Percentiles rank a stretch among this genome's conserved stretches.
Evolutionary conservation across 2,888 invertebrate genomes (phyloP).

Genomic region (Agrotis clavis): DNA sequence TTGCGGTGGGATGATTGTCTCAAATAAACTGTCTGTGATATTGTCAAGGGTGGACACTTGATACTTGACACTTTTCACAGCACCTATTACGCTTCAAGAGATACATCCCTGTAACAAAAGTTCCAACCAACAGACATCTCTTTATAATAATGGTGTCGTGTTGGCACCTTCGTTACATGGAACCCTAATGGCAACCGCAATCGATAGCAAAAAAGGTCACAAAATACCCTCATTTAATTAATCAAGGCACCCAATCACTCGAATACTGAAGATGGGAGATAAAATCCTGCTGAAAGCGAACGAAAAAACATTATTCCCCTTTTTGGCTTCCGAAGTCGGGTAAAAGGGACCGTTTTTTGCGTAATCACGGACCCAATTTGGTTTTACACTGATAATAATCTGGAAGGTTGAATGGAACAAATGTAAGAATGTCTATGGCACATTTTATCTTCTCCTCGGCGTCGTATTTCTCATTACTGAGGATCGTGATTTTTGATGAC

Average conservation of each 20-base stretch:
- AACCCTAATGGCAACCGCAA: conserved; percentile 1
- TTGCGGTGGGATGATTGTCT: too few relatives aligned
- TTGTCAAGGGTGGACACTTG: too few relatives aligned
- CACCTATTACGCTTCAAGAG: too few relatives aligned
- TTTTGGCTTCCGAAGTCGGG: background rate
- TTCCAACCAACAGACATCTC: too few relatives aligned
- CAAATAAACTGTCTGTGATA: too few relatives aligned
- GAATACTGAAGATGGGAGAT: conserved; percentile 36
- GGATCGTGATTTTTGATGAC: too few relatives aligned
- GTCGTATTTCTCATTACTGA: too few relatives aligned
- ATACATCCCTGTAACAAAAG: too few relatives aligned
- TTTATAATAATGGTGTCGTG: background rate
- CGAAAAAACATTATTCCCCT: conserved; percentile 28
- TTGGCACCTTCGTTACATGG: background rate
- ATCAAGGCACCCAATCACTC: conserved; percentile 37
- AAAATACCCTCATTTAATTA: conserved; percentile 51
- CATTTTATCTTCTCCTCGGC: too few relatives aligned
- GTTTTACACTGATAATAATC: conserved; percentile 42
- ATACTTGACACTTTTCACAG: too few relatives aligned
- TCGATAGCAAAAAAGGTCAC: conserved; percentile 46
- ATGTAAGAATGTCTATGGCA: background rate
- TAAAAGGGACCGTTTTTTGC: conserved; percentile 26
- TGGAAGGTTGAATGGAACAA: background rate
- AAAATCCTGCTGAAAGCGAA: conserved; percentile 34
- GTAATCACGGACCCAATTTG: conserved; percentile 39